These are phyloP conservation scores for Parapsyche elsis DNA, from an alignment of 1,140 invertebrate species.

Conservation along the genomic window DNA sequence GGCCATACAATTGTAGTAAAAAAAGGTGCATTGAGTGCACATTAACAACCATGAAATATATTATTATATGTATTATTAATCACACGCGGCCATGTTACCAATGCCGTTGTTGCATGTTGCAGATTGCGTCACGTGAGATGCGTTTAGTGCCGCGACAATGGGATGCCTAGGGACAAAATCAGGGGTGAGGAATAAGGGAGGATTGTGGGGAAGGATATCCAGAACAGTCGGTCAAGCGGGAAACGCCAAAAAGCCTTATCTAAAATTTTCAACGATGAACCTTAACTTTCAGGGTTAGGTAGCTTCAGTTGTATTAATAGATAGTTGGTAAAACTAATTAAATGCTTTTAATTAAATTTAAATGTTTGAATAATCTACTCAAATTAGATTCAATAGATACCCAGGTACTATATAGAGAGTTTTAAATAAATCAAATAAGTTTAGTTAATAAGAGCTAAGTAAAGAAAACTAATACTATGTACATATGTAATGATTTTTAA, in stretches of 20 bases:
- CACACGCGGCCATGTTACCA: slow-evolving; percentile 9
- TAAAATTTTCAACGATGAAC: too few species aligned
- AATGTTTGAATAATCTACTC: too few species aligned
- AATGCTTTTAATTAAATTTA: too few species aligned
- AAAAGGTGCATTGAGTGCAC: slow-evolving; percentile 18
- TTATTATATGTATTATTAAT: slow-evolving; percentile 54
- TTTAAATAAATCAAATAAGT: too few species aligned
- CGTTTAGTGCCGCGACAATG: slow-evolving; percentile 49
- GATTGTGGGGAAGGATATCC: slow-evolving; percentile 26
- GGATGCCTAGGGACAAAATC: slow-evolving; percentile 37
- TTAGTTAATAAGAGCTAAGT: too few species aligned
- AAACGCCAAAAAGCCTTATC: background rate
- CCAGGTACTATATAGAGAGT: too few species aligned
- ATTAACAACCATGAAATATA: slow-evolving; percentile 53
- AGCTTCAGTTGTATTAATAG: too few species aligned
- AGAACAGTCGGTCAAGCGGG: slow-evolving; percentile 17
- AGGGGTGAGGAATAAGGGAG: slow-evolving; percentile 42
- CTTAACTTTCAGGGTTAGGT: too few species aligned
- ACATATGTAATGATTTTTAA: too few species aligned
- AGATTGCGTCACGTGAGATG: slow-evolving; percentile 48
- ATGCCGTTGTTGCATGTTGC: slow-evolving; percentile 29
- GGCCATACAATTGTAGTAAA: too few species aligned
- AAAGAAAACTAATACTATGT: too few species aligned
- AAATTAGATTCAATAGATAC: too few species aligned
- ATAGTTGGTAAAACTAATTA: background rate